Evolutionary conservation across 2,797 vertebrate genomes (phyloP).

Genomic region (Macrochelys suwanniensis): DNA sequence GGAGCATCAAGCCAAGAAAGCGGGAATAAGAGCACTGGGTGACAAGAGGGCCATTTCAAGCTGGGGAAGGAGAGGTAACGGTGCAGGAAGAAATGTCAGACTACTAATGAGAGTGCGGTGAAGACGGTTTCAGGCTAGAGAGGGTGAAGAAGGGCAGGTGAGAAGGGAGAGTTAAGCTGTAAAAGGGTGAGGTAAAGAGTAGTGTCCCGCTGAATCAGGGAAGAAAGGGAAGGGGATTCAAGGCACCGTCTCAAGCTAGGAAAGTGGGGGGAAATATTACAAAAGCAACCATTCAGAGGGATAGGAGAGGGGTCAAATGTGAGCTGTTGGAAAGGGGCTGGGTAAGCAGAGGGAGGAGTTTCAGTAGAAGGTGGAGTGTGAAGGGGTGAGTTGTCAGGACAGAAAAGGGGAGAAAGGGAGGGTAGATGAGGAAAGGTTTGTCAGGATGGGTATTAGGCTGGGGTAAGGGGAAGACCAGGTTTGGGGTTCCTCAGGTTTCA

Average conservation of each 20-base stretch:
- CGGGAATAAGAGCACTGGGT: neutral
- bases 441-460: neutral
- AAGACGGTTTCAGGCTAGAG: neutral
- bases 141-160: neutral
- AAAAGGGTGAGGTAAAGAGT: neutral
- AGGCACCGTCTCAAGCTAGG: neutral
- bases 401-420: neutral
- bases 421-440: neutral
- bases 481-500: neutral
- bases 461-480: neutral
- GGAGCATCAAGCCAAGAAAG: neutral
- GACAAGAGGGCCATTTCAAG: rapidly evolving
- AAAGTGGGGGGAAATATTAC: neutral
- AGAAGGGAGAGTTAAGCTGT: rapidly evolving
- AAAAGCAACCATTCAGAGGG: neutral
- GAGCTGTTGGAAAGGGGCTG: neutral
- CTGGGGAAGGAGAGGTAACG: neutral
- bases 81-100: neutral
- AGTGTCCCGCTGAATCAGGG: neutral
- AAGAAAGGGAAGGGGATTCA: rapidly evolving
- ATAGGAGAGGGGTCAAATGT: neutral
- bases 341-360: neutral
- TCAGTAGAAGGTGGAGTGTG: rapidly evolving
- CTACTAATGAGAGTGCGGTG: neutral
- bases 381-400: rapidly evolving